Conservation (phyloP, 2,113 vertebrate genomes). For the Gasterosteus aculeatus region DNA sequence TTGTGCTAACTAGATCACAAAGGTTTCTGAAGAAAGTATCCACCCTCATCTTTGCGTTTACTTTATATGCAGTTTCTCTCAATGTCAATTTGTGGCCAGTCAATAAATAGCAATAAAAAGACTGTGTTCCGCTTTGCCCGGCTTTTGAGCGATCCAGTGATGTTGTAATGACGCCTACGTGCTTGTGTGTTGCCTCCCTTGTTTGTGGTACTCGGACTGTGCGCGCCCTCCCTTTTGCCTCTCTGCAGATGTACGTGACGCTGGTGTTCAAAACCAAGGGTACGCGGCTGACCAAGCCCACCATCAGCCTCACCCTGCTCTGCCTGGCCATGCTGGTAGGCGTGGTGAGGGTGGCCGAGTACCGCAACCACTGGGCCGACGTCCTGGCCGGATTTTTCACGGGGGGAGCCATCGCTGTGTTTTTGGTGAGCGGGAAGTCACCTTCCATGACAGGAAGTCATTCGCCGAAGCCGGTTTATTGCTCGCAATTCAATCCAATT, state of each 20-base stretch:
- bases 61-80: neutral
- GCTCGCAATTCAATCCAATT: neutral
- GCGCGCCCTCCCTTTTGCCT: constrained; percentile 13
- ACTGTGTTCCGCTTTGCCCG: neutral
- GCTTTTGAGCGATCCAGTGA: neutral
- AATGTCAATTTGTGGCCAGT: neutral
- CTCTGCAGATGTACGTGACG: constrained; percentile 90
- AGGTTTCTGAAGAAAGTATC: neutral
- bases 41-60: neutral
- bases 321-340: constrained; percentile 89
- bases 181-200: constrained; percentile 19
- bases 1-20: neutral
- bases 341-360: constrained; percentile 88
- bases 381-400: constrained; percentile 89
- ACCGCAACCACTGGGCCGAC: constrained; percentile 92
- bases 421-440: constrained; percentile 83
- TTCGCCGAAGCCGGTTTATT: neutral
- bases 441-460: neutral
- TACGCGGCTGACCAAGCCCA: constrained; percentile 89
- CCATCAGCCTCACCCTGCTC: constrained; percentile 86
- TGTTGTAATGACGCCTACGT: neutral
- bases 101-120: neutral
- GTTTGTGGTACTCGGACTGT: constrained; percentile 32
- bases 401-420: constrained; percentile 86
- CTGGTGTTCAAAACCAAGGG: constrained; percentile 89